Conservation (phyloP, 2,113 vertebrate genomes). For the Coregonus clupeaformis region DNA sequence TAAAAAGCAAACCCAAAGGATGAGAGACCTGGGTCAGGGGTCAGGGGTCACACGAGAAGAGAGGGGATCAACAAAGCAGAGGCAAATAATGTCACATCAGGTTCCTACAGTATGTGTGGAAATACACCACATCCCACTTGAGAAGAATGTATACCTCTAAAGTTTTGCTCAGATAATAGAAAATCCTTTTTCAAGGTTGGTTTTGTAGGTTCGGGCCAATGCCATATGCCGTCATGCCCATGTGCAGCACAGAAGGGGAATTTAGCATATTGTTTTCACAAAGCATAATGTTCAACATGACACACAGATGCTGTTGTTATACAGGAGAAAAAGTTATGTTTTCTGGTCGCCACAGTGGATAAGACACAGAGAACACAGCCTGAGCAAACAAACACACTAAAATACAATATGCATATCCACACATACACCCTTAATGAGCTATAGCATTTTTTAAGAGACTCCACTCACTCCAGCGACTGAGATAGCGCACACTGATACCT, state of each 20-base stretch:
- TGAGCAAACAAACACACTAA: constrained; percentile 82
- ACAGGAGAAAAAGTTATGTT: constrained; percentile 69
- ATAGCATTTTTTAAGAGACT: constrained; percentile 77
- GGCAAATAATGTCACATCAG: too few relatives aligned
- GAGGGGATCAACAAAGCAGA: background rate
- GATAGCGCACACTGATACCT: constrained; percentile 73
- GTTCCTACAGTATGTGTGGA: too few relatives aligned
- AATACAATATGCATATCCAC: constrained; percentile 82
- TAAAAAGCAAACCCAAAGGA: constrained; percentile 34
- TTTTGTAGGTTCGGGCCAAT: constrained; percentile 53
- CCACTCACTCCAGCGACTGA: constrained; percentile 54
- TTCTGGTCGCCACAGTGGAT: constrained; percentile 65
- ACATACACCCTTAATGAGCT: constrained; percentile 80
- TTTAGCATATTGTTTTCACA: constrained; percentile 52
- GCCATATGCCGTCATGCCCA: constrained; percentile 40
- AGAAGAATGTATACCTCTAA: too few relatives aligned
- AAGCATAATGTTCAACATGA: constrained; percentile 59
- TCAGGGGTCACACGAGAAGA: background rate
- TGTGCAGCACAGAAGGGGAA: constrained; percentile 56
- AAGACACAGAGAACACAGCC: constrained; percentile 72
- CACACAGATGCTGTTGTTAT: constrained; percentile 70
- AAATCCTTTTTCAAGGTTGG: background rate
- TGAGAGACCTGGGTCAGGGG: constrained; percentile 3
- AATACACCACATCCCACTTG: too few relatives aligned
- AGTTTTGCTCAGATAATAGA: too few relatives aligned